Evolutionary conservation across 1,140 invertebrate genomes (phyloP), one percentile per base, ranked within the genome.

Genomic region (Ostrea edulis): DNA sequence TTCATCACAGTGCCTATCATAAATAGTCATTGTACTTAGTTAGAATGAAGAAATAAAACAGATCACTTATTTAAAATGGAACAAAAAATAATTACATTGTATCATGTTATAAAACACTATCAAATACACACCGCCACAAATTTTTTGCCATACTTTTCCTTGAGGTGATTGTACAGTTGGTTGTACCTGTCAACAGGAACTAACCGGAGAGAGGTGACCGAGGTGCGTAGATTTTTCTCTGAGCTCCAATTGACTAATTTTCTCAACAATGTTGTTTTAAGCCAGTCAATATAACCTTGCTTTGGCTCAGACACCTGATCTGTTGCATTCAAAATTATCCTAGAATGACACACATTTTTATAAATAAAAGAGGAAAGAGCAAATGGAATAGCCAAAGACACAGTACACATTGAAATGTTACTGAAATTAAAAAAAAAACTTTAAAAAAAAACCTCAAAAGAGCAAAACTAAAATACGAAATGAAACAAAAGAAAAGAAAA

Each of bases 201-300:
- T 20, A 85, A 51, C 25, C 83, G n/a, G 35, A 98, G 94, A 2
- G 97, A 98, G 14, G 87, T 92, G 11, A 92, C 86, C 0, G 88
- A 87, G 8, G 92, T 94, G n/a, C 91, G 89, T 77, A 95, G 89
- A 20, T 90, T 89, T 25, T 88, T 68, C 81, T 96, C 92, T 82
- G 91, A 87, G 88, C 95, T 95, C 97, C 97, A 97, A 90, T 96
- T 97, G 0, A 96, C 90, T 82, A 97, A 93, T 93, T 97, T 97
- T 12, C 96, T 95, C 88, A 97, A 90, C n/a, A 96, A 90, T 5
- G 88, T 87, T 52, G 92, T 84, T 51, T 89, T 86, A n/a, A 96
- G 87, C 95, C 95, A 96, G 17, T 87, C 87, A 82, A 88, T 17
- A 17, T 77, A 77, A 22, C 68, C 29, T 2, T 77, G 35, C 14